Evolutionary conservation across 2,888 invertebrate species (phyloP).

Genomic region (Ectobius pallidus): DNA sequence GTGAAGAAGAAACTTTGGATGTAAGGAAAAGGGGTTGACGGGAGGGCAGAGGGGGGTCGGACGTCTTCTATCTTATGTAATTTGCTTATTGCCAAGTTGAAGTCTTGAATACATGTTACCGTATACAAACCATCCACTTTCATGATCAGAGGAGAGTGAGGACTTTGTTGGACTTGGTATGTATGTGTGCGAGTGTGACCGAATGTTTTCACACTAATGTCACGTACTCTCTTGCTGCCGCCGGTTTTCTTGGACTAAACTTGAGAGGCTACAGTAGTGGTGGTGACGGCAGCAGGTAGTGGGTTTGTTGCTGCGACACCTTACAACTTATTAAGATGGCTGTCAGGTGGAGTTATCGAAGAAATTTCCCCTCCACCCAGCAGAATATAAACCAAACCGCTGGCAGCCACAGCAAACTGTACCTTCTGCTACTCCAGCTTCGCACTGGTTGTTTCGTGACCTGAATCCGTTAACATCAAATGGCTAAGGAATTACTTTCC

Average conservation of each 20-base stretch:
- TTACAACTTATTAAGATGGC: constrained; percentile 20
- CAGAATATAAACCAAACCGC: neutral
- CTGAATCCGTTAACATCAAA: too few relatives aligned
- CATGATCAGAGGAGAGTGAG: constrained; percentile 1
- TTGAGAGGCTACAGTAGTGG: too few relatives aligned
- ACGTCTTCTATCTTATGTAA: constrained; percentile 15
- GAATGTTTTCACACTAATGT: constrained; percentile 20
- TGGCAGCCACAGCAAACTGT: too few relatives aligned
- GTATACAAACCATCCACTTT: neutral
- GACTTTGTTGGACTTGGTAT: constrained; percentile 7
- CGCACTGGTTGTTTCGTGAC: too few relatives aligned
- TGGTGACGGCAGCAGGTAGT: neutral
- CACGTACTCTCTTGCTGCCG: constrained; percentile 7
- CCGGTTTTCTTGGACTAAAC: constrained; percentile 17
- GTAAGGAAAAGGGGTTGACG: neutral
- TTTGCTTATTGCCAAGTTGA: constrained; percentile 30
- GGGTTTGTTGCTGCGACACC: neutral
- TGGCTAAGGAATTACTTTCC: too few relatives aligned
- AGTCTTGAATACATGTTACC: neutral
- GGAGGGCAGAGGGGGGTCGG: neutral
- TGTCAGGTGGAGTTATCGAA: constrained; percentile 21
- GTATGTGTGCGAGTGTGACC: too few relatives aligned
- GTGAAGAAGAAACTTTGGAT: constrained; percentile 7
- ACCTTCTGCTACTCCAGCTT: too few relatives aligned
- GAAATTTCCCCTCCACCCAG: neutral